phyloP scores from a whole-genome alignment of 2,888 invertebrate genomes.

The Diabrotica balteata region DNA sequence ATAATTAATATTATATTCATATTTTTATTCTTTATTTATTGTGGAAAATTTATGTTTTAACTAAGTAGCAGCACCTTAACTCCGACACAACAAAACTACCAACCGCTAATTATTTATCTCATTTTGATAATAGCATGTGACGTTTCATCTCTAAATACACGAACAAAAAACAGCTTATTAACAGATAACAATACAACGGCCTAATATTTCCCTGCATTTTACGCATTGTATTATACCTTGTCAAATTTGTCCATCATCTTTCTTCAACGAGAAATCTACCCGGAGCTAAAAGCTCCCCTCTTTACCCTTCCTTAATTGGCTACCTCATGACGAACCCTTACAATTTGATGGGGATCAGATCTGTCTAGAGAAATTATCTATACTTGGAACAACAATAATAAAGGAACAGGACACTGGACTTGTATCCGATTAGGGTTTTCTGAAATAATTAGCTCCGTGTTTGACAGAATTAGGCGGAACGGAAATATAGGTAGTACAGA shows the following conservation, averaged over 20 bases:
- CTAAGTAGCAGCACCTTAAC: no score
- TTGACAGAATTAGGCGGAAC: slow-evolving; percentile 45
- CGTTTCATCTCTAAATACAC: background rate
- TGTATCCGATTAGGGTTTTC: slow-evolving; percentile 38
- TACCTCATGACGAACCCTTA: slow-evolving; percentile 39
- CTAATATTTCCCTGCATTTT: background rate
- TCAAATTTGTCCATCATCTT: slow-evolving; percentile 17
- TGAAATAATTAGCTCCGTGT: slow-evolving; percentile 31
- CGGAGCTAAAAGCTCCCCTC: slow-evolving; percentile 10
- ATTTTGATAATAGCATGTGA: no score
- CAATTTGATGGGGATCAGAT: slow-evolving; percentile 44
- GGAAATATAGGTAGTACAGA: background rate
- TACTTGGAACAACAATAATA: slow-evolving; percentile 36
- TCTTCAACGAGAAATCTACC: slow-evolving; percentile 15
- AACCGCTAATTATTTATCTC: no score
- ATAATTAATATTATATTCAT: no score
- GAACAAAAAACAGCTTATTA: background rate
- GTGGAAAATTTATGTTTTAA: no score
- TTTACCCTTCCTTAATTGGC: slow-evolving; percentile 42
- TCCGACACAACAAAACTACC: no score
- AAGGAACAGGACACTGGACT: slow-evolving; percentile 31
- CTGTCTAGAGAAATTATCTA: slow-evolving; percentile 41
- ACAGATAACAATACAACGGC: background rate
- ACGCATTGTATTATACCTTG: background rate
- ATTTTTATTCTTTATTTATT: no score